A percentile compares a stretch with the other conserved stretches of the same genome.
These are phyloP conservation scores for Acronicta aceris DNA, from an alignment of 2,888 invertebrate genomes.

Conservation along the genomic window DNA sequence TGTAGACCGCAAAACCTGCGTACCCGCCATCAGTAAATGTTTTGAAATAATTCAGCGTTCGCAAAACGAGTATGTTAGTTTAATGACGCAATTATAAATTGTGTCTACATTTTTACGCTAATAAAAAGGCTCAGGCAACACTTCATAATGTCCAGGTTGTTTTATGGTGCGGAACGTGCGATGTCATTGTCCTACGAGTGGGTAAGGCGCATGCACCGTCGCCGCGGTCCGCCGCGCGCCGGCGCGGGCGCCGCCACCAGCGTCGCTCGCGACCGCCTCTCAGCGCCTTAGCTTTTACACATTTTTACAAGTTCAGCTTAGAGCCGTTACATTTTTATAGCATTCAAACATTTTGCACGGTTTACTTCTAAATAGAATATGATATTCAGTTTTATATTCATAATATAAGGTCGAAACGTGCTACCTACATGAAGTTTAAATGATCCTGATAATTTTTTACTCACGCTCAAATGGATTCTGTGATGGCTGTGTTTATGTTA, in stretches of 20 bases:
- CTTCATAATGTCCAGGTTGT: conserved; percentile 83
- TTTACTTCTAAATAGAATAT: conserved; percentile 38
- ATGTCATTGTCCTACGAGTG: conserved; percentile 87
- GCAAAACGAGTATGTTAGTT: conserved; percentile 70
- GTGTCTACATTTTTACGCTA: conserved; percentile 73
- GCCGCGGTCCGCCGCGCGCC: conserved; percentile 53
- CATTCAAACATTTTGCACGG: conserved; percentile 49
- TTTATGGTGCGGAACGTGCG: conserved; percentile 87
- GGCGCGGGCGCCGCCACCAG: conserved; percentile 51
- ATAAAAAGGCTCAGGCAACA: conserved; percentile 73
- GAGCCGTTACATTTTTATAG: conserved; percentile 56
- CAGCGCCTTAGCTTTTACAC: conserved; percentile 47
- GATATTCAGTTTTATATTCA: conserved; percentile 40
- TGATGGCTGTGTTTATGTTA: conserved; percentile 32
- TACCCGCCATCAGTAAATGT: conserved; percentile 49
- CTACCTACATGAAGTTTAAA: conserved; percentile 28
- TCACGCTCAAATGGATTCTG: conserved; percentile 20
- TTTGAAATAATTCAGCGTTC: conserved; percentile 66
- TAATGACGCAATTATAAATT: conserved; percentile 77
- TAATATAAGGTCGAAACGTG: conserved; percentile 27
- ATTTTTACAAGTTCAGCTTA: conserved; percentile 51
- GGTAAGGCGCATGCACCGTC: conserved; percentile 70
- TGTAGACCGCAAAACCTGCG: conserved; percentile 42
- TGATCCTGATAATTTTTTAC: conserved; percentile 45
- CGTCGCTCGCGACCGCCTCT: conserved; percentile 50